Base-by-base conservation (phyloP, 23 tunicate species). In the Corella eumyota region DNA sequence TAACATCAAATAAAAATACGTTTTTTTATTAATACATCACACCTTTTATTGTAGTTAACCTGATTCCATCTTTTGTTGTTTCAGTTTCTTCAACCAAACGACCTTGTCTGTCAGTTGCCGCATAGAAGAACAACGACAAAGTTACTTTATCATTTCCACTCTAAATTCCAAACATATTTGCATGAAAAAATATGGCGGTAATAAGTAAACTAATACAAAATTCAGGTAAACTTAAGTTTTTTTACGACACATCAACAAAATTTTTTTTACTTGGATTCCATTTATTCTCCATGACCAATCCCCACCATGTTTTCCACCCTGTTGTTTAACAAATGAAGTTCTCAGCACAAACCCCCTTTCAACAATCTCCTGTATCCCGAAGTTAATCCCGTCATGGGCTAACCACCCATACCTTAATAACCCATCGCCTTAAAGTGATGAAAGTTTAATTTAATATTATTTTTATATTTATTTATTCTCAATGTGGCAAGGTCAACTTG, bases 221-320 rank as follows among this genome's bases (percentile, higher is more conserved):
- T n/a, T n/a, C n/a, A n/a, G n/a, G n/a, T n/a, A n/a, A n/a, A n/a
- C n/a, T n/a, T n/a, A n/a, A n/a, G n/a, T n/a, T n/a, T n/a, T n/a
- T n/a, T n/a, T n/a, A n/a, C n/a, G n/a, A n/a, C n/a, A n/a, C n/a
- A n/a, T n/a, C n/a, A n/a, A 40, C 48, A 40, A 40, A 9, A 40
- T 40, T 11, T 9, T 9, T 15, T 27, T 19, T 27, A 51, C 57
- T 27, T 51, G 74, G 34, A 38, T 64, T 0, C 74, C 91, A 56
- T 72, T 65, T 25, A 90, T 58, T 50, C 90, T 84, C 95, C 95
- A 84, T 30, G 99, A 61, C 99, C 99, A 93, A 52, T 93, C 99
- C n/a, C 99, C 99, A 37, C 99, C 99, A 68, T 93, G 81, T 34
- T 69, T 50, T 6, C 99, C 99, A 32, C 77, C 91, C 13, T 56